Evolutionary conservation across 2,797 vertebrate genomes (phyloP), one percentile per base, ranked within the genome.

Genomic region (Hemibagrus guttatus): DNA sequence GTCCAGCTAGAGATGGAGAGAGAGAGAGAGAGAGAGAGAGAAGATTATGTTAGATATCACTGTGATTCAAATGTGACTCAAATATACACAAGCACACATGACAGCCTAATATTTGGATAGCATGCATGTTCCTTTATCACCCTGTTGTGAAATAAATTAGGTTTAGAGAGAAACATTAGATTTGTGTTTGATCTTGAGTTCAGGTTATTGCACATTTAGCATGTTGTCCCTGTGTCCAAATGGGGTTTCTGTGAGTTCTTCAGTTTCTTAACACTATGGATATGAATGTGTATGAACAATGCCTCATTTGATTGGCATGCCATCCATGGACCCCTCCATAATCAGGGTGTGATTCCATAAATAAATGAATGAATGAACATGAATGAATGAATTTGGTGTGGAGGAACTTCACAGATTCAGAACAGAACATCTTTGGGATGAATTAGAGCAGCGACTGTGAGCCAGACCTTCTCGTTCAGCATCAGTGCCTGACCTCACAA

Each of bases 1-100:
- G 93, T 21, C 96, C 88, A 39, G 96, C 96, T 97, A 90, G 0
- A 59, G 61, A 58, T 3, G 84, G 13, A 23, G 39, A 84, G 31
- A 49, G 76, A 61, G 11, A 83, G 26, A 8, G 61, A 58, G 7
- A 85, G 31, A 49, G 81, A 61, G 7, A 83, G 28, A 5, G 1
- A 28, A 76, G 39, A 4, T 46, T 69, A 26, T 46, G 19, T 76
- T 75, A 75, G 28, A 82, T 54, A 17, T 28, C 17, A 9, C 49
- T 56, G 17, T 0, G 35, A 84, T 78, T 58, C 59, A 58, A 2
- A 56, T 23, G 42, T 66, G 58, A 76, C 35, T 42, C 14, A 82
- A 46, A 74, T 54, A 31, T 58, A 26, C 4, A 31, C n/a, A 31
- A 49, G 16, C 35, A 49, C 23, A 81, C 23, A 39, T 11, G n/a